Percentiles rank a stretch among this genome's conserved stretches.
These are phyloP conservation scores for Phyto melanocephala DNA, from an alignment of 2,888 invertebrate genomes.

Conservation along the genomic window DNA sequence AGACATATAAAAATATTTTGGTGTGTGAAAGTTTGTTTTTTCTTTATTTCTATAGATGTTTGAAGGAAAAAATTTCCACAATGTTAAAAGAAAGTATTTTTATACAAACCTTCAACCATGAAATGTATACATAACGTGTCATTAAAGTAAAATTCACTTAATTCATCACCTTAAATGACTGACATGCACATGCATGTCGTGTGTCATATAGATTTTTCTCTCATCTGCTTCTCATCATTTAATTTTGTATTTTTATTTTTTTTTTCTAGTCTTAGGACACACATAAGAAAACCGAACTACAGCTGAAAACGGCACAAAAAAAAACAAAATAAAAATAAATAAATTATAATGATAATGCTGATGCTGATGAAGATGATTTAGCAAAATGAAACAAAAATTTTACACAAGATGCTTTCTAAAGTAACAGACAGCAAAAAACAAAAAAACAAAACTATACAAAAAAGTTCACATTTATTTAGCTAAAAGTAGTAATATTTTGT, in stretches of 20 bases:
- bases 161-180: slow-evolving; percentile 63
- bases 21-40: background rate
- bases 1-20: background rate
- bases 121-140: slow-evolving; percentile 62
- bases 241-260: no score
- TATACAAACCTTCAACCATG: slow-evolving; percentile 49
- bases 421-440: background rate
- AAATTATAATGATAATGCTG: slow-evolving; percentile 55
- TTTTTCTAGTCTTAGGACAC: no score
- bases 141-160: slow-evolving; percentile 64
- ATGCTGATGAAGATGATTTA: slow-evolving; percentile 55
- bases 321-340: background rate
- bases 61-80: background rate
- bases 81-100: background rate
- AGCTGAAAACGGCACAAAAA: background rate
- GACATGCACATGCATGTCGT: slow-evolving; percentile 63
- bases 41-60: background rate
- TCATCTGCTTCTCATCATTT: slow-evolving; percentile 1
- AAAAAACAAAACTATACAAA: background rate
- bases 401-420: slow-evolving; percentile 34
- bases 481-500: slow-evolving; percentile 52
- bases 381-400: slow-evolving; percentile 35
- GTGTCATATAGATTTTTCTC: slow-evolving; percentile 54
- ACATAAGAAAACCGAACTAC: background rate
- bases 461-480: slow-evolving; percentile 31